These are phyloP conservation scores for Torymus tubicola DNA, from an alignment of 2,888 invertebrate genomes.

Conservation along the genomic window DNA sequence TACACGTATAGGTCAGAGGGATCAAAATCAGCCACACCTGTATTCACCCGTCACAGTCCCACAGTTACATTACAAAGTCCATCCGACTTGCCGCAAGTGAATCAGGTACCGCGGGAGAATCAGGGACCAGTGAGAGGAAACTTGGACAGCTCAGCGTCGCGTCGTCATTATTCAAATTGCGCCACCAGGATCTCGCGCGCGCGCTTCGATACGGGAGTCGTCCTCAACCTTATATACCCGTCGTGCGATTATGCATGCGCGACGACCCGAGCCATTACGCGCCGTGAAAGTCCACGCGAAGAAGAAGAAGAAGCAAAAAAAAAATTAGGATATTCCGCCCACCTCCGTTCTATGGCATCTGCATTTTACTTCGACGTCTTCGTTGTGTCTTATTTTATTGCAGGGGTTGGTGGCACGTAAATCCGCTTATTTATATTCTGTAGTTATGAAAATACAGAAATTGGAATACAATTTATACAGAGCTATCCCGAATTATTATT, in stretches of 20 bases:
- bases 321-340: slow-evolving; percentile 23
- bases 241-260: slow-evolving; percentile 63
- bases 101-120: slow-evolving; percentile 9
- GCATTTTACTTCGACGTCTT: slow-evolving; percentile 25
- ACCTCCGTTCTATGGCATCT: neutral
- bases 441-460: slow-evolving; percentile 51
- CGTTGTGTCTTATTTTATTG: neutral
- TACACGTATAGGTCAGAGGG: too few relatives aligned
- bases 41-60: too few relatives aligned
- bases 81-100: slow-evolving; percentile 44
- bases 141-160: slow-evolving; percentile 21
- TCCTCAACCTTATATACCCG: neutral
- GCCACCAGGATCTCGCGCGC: too few relatives aligned
- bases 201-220: too few relatives aligned
- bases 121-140: slow-evolving; percentile 16
- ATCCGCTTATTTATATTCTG: slow-evolving; percentile 25
- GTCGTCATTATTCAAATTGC: too few relatives aligned
- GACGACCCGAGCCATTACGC: slow-evolving; percentile 43
- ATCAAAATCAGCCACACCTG: slow-evolving; percentile 16
- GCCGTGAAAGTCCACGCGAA: neutral
- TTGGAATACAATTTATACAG: neutral
- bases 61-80: slow-evolving; percentile 22
- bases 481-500: neutral
- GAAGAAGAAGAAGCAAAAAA: slow-evolving; percentile 3
- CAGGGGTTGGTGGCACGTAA: too few relatives aligned